Conservation (phyloP, 2,888 invertebrate species). For the Gari tellinella region DNA sequence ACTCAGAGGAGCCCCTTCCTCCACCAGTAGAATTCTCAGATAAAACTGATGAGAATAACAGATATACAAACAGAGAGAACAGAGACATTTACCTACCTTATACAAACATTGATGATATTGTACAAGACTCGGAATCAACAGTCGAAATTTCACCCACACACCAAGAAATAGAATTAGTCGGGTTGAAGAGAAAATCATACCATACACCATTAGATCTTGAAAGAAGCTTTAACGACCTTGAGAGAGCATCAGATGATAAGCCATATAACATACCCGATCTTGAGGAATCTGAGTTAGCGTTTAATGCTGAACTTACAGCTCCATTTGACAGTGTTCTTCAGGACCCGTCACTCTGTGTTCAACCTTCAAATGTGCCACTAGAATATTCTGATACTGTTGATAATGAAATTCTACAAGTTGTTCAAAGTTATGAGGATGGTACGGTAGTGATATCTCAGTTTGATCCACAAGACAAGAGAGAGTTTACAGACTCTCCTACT, state of each 20-base stretch:
- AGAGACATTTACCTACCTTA: conserved; percentile 46
- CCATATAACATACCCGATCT: conserved; percentile 11
- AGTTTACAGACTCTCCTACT: conserved; percentile 14
- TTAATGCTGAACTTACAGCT: conserved; percentile 50
- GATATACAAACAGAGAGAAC: not conserved
- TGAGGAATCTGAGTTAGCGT: conserved; percentile 42
- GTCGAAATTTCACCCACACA: conserved; percentile 32
- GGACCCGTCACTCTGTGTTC: conserved; percentile 42
- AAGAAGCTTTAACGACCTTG: conserved; percentile 33
- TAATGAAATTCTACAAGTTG: conserved; percentile 37
- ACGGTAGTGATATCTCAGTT: conserved; percentile 42
- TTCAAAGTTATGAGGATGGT: conserved; percentile 37
- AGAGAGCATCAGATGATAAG: conserved; percentile 29
- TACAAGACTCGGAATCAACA: conserved; percentile 6
- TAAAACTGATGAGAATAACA: conserved; percentile 7
- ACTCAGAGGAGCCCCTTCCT: conserved; percentile 57
- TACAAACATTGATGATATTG: conserved; percentile 74
- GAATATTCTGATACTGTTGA: conserved; percentile 24
- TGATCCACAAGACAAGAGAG: conserved; percentile 27
- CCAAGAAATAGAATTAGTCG: conserved; percentile 21
- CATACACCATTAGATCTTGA: conserved; percentile 22
- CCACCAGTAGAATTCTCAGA: conserved; percentile 76
- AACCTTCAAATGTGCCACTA: conserved; percentile 4
- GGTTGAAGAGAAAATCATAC: conserved; percentile 1
- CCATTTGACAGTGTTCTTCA: conserved; percentile 53